Conservation (phyloP, 2,113 vertebrate species). For the Panthera tigris region DNA sequence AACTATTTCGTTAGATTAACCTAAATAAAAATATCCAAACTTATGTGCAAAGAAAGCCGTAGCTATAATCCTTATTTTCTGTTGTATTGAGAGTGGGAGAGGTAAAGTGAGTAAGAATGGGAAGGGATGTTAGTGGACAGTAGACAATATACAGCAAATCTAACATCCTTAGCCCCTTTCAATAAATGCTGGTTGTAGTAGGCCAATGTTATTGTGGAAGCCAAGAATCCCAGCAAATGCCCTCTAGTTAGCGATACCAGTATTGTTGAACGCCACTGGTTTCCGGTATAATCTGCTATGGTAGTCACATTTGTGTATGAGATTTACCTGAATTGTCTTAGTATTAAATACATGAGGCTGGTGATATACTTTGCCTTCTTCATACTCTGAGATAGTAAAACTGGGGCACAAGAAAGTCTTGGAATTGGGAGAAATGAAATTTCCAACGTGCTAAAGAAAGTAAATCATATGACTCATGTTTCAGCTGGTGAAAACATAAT, state of each 20-base stretch:
- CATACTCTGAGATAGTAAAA: neutral
- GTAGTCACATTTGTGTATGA: neutral
- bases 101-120: neutral
- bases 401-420: too few relatives aligned
- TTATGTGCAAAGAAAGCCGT: neutral
- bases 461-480: neutral
- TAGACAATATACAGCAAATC: neutral
- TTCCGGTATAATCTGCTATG: neutral
- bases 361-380: neutral
- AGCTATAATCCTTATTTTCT: neutral
- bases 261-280: too few relatives aligned
- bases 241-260: neutral
- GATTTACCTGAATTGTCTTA: neutral
- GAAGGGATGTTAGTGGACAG: neutral
- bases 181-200: neutral
- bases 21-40: neutral
- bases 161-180: fast-evolving
- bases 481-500: neutral
- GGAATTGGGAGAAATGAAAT: neutral
- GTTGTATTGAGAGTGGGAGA: neutral
- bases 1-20: neutral
- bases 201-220: neutral
- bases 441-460: neutral
- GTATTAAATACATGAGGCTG: neutral
- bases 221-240: neutral